phyloP scores from a whole-genome alignment of 2,797 vertebrate species.

The Lithobates sylvaticus region DNA sequence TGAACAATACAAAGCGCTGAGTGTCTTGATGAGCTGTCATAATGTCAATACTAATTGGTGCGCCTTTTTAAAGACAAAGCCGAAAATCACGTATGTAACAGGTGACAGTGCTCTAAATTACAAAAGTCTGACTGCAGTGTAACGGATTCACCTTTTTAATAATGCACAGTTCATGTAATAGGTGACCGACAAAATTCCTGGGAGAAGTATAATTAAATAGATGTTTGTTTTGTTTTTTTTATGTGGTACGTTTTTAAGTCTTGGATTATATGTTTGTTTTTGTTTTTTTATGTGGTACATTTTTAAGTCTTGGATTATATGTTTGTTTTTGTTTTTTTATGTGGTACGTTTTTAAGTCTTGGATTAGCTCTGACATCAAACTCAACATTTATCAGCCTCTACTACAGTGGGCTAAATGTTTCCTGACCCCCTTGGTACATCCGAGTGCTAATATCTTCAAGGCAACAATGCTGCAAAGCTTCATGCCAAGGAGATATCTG shows the following conservation, averaged over 20 bases:
- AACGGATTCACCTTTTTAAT: background rate
- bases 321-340: too few relatives aligned
- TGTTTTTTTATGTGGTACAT: too few relatives aligned
- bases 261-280: too few relatives aligned
- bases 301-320: too few relatives aligned
- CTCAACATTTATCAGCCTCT: background rate
- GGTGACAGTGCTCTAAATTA: background rate
- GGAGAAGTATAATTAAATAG: background rate
- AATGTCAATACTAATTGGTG: conserved; percentile 7
- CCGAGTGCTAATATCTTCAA: too few relatives aligned
- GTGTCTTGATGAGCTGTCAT: background rate
- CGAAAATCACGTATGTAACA: background rate
- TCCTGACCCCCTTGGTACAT: background rate
- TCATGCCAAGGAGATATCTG: background rate
- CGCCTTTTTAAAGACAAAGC: background rate
- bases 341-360: background rate
- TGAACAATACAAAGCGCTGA: background rate
- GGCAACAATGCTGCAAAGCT: too few relatives aligned
- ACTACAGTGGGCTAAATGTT: background rate
- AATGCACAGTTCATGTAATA: background rate
- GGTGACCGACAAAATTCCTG: background rate
- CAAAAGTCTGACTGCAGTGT: background rate
- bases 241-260: too few relatives aligned
- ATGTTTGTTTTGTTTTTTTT: too few relatives aligned
- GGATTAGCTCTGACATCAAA: background rate